A percentile compares a stretch with the other conserved stretches of the same genome.
Conservation (phyloP, 2,888 invertebrate species). For the Megastigmus dorsalis region DNA sequence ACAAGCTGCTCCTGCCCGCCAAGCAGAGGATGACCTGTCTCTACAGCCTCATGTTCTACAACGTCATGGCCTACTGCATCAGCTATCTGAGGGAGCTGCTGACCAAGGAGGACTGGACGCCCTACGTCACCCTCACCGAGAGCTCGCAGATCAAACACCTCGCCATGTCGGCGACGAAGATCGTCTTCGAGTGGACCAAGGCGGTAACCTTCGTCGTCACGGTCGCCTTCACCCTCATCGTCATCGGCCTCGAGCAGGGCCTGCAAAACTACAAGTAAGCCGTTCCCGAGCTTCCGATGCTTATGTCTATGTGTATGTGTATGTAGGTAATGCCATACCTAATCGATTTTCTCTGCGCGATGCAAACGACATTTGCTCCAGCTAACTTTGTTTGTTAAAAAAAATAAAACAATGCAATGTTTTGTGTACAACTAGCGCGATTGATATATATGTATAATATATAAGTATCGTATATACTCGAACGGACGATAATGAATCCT, state of each 20-base stretch:
- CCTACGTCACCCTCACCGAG: constrained; percentile 84
- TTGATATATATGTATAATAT: too few relatives aligned
- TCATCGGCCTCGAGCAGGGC: constrained; percentile 82
- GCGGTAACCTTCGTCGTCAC: constrained; percentile 87
- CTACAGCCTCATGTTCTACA: constrained; percentile 88
- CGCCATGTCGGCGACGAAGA: constrained; percentile 87
- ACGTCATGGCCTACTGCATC: constrained; percentile 86
- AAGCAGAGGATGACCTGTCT: constrained; percentile 80
- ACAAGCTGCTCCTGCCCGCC: constrained; percentile 78
- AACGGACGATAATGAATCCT: too few relatives aligned
- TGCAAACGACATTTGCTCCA: too few relatives aligned
- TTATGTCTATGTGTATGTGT: too few relatives aligned
- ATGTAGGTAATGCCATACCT: too few relatives aligned
- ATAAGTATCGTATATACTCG: too few relatives aligned
- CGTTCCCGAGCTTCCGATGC: too few relatives aligned
- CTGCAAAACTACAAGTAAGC: constrained; percentile 81
- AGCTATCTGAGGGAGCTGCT: constrained; percentile 84
- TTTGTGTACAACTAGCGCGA: too few relatives aligned
- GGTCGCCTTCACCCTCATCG: constrained; percentile 84
- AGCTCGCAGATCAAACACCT: constrained; percentile 85
- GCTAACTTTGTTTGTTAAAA: too few relatives aligned
- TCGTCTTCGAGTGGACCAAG: constrained; percentile 88
- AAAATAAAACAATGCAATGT: too few relatives aligned
- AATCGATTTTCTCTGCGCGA: too few relatives aligned
- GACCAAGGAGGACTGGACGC: constrained; percentile 86